Evolutionary conservation across 2,888 invertebrate species (phyloP).

Genomic region (Leptopterna dolabrata): DNA sequence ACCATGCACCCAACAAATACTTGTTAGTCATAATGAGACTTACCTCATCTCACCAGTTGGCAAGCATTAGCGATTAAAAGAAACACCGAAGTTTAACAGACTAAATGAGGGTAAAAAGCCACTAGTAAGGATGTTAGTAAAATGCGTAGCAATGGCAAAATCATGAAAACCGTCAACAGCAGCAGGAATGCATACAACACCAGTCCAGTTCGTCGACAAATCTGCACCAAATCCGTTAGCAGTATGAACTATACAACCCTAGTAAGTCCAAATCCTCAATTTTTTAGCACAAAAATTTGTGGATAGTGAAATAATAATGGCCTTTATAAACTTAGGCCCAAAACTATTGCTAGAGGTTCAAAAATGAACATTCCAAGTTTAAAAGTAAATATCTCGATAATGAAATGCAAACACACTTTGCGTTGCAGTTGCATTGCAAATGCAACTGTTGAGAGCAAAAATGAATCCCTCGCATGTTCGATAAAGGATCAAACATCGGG

Average conservation of each 20-base stretch:
- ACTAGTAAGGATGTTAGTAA: not conserved
- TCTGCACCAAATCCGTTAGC: not conserved
- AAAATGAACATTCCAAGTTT: too few relatives aligned
- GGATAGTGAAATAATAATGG: too few relatives aligned
- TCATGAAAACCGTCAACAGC: not conserved
- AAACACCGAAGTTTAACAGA: not conserved
- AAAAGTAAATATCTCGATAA: too few relatives aligned
- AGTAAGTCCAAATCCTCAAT: too few relatives aligned
- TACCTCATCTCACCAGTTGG: not conserved
- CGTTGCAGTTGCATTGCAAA: too few relatives aligned
- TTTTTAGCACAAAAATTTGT: too few relatives aligned
- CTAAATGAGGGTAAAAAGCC: not conserved
- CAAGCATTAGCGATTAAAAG: not conserved
- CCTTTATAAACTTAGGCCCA: too few relatives aligned
- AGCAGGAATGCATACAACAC: not conserved
- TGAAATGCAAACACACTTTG: too few relatives aligned
- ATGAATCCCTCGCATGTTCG: too few relatives aligned
- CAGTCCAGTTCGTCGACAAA: not conserved
- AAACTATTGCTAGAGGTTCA: too few relatives aligned
- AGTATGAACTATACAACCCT: not conserved
- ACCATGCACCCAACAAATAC: not conserved
- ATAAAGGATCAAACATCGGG: too few relatives aligned
- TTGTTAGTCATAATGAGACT: not conserved
- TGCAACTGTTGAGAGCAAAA: too few relatives aligned
- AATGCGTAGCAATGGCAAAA: not conserved